Evolutionary conservation across 2,888 invertebrate species (phyloP).

Genomic region (Caradrina kadenii): DNA sequence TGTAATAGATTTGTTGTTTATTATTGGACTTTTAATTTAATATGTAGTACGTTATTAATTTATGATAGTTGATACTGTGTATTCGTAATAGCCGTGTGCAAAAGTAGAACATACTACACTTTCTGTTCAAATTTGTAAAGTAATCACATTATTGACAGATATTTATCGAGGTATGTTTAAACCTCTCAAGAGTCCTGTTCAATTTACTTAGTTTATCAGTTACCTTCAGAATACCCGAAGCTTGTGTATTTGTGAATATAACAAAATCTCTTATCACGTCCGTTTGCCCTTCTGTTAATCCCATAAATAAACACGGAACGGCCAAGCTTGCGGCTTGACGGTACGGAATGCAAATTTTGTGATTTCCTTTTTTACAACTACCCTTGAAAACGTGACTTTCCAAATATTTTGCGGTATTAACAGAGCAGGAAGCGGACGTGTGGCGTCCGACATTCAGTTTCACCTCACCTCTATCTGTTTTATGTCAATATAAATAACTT

Average conservation of each 20-base stretch:
- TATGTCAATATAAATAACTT: constrained; percentile 58
- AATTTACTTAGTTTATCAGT: constrained; percentile 62
- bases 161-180: constrained; percentile 31
- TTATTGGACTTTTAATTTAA: constrained; percentile 24
- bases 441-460: constrained; percentile 56
- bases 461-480: constrained; percentile 61
- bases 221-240: constrained; percentile 54
- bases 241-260: constrained; percentile 46
- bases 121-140: constrained; percentile 6
- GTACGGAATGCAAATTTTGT: constrained; percentile 69
- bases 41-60: constrained; percentile 7
- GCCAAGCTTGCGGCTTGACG: constrained; percentile 39
- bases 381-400: constrained; percentile 79
- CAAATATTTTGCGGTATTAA: constrained; percentile 66
- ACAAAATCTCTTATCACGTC: constrained; percentile 67
- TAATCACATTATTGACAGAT: constrained; percentile 24
- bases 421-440: constrained; percentile 70
- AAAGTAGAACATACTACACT: constrained; percentile 12
- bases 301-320: constrained; percentile 78
- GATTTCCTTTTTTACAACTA: constrained; percentile 73
- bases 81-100: constrained; percentile 7
- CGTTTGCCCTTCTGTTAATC: constrained; percentile 75
- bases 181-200: constrained; percentile 41
- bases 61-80: constrained; percentile 16
- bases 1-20: constrained; percentile 15